A percentile compares a stretch with the other conserved stretches of the same genome.
These are phyloP conservation scores for Mactra quadrangularis DNA, from an alignment of 1,140 invertebrate species.

Conservation along the genomic window DNA sequence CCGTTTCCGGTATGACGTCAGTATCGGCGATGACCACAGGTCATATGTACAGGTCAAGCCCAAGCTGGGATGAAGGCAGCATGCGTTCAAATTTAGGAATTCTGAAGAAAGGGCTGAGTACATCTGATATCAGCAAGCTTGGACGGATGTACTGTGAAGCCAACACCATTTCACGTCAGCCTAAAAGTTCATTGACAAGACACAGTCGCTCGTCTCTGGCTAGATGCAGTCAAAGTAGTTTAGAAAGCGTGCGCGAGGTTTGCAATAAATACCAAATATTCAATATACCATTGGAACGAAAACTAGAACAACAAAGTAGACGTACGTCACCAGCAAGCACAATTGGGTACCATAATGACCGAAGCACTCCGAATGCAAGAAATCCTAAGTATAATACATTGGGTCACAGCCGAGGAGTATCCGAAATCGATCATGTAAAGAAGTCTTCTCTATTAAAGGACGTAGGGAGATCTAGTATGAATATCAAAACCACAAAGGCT, in stretches of 20 bases:
- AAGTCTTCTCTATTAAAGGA: no score
- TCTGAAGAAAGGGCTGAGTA: slow-evolving; percentile 48
- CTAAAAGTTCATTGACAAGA: not conserved
- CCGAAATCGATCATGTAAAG: no score
- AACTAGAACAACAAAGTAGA: slow-evolving; percentile 25
- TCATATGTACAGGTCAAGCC: slow-evolving; percentile 3
- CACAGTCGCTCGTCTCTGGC: slow-evolving; percentile 6
- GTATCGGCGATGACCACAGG: slow-evolving; percentile 11
- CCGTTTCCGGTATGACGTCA: slow-evolving; percentile 48
- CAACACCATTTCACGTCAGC: slow-evolving; percentile 6
- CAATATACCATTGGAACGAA: slow-evolving; percentile 29
- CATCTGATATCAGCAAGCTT: slow-evolving; percentile 37
- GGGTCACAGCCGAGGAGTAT: no score
- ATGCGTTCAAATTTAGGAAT: not conserved
- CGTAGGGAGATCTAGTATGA: no score
- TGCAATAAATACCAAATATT: slow-evolving; percentile 30
- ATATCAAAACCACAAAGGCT: no score
- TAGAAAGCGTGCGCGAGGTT: slow-evolving; percentile 43
- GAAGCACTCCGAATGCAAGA: not conserved
- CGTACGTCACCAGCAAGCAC: not conserved
- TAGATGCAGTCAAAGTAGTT: slow-evolving; percentile 27
- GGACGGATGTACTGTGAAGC: slow-evolving; percentile 34
- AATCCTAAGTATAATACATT: no score
- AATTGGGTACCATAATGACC: not conserved
- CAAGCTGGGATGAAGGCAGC: not conserved